phyloP scores from a whole-genome alignment of 2,888 invertebrate genomes.

The Boloria selene region DNA sequence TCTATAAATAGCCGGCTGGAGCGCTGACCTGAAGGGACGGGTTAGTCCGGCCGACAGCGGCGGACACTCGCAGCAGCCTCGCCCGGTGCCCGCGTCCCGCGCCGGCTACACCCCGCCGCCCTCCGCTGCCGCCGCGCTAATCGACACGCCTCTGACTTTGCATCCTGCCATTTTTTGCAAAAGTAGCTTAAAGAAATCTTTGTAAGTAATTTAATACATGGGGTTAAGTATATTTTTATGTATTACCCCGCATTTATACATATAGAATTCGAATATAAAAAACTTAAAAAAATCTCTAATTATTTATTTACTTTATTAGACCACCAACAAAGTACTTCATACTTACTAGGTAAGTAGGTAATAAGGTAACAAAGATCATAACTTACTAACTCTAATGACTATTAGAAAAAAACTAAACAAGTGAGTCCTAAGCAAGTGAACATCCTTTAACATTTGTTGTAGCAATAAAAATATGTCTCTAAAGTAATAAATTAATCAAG shows the following conservation, averaged over 20 bases:
- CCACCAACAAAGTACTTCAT: too few species aligned
- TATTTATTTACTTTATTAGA: too few species aligned
- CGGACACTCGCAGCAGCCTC: constrained; percentile 74
- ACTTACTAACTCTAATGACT: not conserved
- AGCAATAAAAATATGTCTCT: too few species aligned
- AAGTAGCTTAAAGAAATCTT: constrained; percentile 69
- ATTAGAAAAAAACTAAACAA: too few species aligned
- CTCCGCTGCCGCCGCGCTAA: constrained; percentile 50
- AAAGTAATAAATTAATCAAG: not conserved
- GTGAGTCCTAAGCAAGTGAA: too few species aligned
- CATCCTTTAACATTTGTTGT: too few species aligned
- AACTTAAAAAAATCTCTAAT: too few species aligned
- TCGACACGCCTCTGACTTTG: constrained; percentile 72
- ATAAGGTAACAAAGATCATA: constrained; percentile 22
- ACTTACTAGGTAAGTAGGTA: too few species aligned
- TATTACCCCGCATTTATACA: not conserved
- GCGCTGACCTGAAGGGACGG: constrained; percentile 83
- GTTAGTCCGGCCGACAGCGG: constrained; percentile 80
- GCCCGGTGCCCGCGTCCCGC: constrained; percentile 48
- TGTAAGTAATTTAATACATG: constrained; percentile 33
- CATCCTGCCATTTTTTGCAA: constrained; percentile 74
- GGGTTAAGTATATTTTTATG: not conserved
- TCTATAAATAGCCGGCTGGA: constrained; percentile 82
- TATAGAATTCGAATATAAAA: not conserved
- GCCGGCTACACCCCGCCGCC: constrained; percentile 42